Evolutionary conservation across 2,797 vertebrate genomes (phyloP).

Genomic region (Gymnodraco acuticeps): DNA sequence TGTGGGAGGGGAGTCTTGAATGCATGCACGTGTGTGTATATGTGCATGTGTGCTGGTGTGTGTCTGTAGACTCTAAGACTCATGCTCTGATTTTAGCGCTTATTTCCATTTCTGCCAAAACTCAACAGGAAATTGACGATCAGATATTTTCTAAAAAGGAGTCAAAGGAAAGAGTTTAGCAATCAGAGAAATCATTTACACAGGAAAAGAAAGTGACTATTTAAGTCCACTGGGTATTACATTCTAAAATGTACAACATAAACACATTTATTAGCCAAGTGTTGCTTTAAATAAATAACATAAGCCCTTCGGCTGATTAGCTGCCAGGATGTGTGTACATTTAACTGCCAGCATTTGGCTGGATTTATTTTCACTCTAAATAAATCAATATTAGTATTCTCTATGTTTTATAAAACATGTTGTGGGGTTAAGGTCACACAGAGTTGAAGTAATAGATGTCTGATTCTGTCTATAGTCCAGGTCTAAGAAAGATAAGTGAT

Average conservation of each 20-base stretch:
- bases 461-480: neutral
- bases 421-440: conserved; percentile 10
- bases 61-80: conserved; percentile 16
- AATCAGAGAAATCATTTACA: neutral
- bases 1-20: conserved; percentile 6
- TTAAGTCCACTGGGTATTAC: neutral
- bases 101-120: conserved; percentile 52
- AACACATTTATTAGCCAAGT: neutral
- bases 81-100: conserved; percentile 44
- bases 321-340: conserved; percentile 3
- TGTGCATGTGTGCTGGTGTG: conserved; percentile 6
- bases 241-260: neutral
- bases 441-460: neutral
- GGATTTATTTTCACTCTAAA: conserved; percentile 1
- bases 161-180: neutral
- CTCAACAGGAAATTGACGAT: neutral
- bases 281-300: neutral
- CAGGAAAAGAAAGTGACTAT: neutral
- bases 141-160: too few species aligned
- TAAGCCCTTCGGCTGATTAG: neutral
- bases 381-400: conserved; percentile 29
- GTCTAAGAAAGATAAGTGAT: conserved; percentile 5
- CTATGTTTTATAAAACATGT: conserved; percentile 21
- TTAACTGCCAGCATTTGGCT: neutral
- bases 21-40: neutral